phyloP scores from a whole-genome alignment of 2,888 invertebrate species.

The Antheraea assamensis region DNA sequence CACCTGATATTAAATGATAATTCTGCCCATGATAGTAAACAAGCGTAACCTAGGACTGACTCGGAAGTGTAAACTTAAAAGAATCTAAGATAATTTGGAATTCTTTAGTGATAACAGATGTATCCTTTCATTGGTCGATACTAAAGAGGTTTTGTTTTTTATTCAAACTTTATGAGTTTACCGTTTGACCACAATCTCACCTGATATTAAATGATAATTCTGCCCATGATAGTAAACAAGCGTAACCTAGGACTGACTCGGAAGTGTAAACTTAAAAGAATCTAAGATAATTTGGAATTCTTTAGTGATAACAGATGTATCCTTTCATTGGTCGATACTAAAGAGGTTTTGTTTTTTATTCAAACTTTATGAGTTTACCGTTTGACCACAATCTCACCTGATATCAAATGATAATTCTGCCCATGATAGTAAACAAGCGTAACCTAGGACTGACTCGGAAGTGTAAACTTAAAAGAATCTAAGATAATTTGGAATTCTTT shows the following conservation, averaged over 20 bases:
- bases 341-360: background rate
- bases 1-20: no score
- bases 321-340: background rate
- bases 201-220: no score
- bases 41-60: no score
- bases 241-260: no score
- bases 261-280: background rate
- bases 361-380: no score
- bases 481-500: background rate
- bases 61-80: background rate
- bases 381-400: background rate
- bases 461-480: conserved; percentile 1
- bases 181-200: background rate
- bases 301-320: background rate
- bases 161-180: no score
- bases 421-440: no score
- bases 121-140: background rate
- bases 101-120: conserved; percentile 1
- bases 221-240: no score
- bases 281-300: background rate
- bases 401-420: no score
- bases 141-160: background rate
- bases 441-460: no score
- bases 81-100: background rate
- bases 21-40: no score